Base-by-base conservation (phyloP, 1,140 invertebrate species). In the Steinernema khuongi region DNA sequence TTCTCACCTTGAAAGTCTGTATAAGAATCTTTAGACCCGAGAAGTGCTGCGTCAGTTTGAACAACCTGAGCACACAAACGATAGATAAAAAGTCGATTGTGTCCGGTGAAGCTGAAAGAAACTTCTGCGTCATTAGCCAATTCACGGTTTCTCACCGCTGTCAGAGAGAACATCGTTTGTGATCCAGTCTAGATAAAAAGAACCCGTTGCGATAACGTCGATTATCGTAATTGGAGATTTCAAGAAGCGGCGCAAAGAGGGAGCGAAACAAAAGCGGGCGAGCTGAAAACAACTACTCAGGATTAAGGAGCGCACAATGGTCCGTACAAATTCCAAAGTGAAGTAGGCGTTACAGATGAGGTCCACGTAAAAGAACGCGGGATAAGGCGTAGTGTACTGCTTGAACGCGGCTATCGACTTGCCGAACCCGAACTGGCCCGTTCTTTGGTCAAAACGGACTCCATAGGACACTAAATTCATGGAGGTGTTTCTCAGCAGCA, bases 11-110 rank as follows among this genome's bases (percentile, higher is more conserved):
- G 87, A 95, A 95, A 33, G 93, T 96, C 84, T 96, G 96, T 81
- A 99, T 97, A 60, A 99, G 90, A 81, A 99, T 99, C 87, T 99
- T 98, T 69, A 99, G 88, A 44, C 96, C 96, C 60, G 93, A 94
- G 79, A 94, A 96, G 85, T 96, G 94, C 66, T 94, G 90, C 18
- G 96, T 99, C 77, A 99, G 88, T 86, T 99, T 92, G 85, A 99
- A 95, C 76, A 99, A 97, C 74, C 96, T 90, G 81, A 99, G 97
- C 80, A 99, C 99, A 79, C 91, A 92, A 91, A 99, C 96, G 89
- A 99, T 99, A 87, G 99, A 96, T 81, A 99, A 89, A 79, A 99
- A 97, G 84, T 99, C 83, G 31, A 84, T 75, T 1, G 84, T 75
- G 44, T 85, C 84, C n/a, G 71, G 74, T 89, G 28, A 96, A 97